Percentiles rank a stretch among this genome's conserved stretches.
phyloP scores from a whole-genome alignment of 2,888 invertebrate genomes.

The Drosophila subsilvestris region DNA sequence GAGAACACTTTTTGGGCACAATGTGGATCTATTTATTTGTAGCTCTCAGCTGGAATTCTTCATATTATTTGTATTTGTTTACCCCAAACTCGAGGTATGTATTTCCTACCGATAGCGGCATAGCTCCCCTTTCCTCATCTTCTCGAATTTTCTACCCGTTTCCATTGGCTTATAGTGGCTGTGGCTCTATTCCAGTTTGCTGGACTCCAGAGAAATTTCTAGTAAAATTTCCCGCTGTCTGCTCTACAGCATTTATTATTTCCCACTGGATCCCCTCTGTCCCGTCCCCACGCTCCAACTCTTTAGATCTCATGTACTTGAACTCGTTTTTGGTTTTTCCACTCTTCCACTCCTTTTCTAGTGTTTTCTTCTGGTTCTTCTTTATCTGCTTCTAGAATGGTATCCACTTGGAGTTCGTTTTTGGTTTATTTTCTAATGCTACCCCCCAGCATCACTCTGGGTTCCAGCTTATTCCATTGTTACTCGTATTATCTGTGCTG shows the following conservation, averaged over 20 bases:
- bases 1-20: too few relatives aligned
- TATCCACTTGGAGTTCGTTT: slow-evolving; percentile 27
- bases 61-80: not conserved
- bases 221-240: slow-evolving; percentile 19
- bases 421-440: slow-evolving; percentile 30
- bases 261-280: slow-evolving; percentile 4
- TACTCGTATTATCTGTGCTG: slow-evolving; percentile 62
- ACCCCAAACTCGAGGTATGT: too few relatives aligned
- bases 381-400: slow-evolving; percentile 19
- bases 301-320: slow-evolving; percentile 51
- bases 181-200: not conserved
- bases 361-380: slow-evolving; percentile 14
- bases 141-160: not conserved
- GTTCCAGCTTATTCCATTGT: slow-evolving; percentile 19
- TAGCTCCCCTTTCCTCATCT: not conserved
- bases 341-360: slow-evolving; percentile 27
- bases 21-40: not conserved
- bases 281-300: slow-evolving; percentile 15
- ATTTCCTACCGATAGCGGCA: too few relatives aligned
- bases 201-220: slow-evolving; percentile 29
- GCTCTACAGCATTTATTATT: slow-evolving; percentile 16
- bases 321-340: slow-evolving; percentile 51
- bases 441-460: not conserved
- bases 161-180: too few relatives aligned
- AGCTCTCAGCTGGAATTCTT: not conserved